Percentiles rank a stretch among this genome's conserved stretches.
Evolutionary conservation across 2,888 invertebrate species (phyloP).

Genomic region (Drosophila infuscata): DNA sequence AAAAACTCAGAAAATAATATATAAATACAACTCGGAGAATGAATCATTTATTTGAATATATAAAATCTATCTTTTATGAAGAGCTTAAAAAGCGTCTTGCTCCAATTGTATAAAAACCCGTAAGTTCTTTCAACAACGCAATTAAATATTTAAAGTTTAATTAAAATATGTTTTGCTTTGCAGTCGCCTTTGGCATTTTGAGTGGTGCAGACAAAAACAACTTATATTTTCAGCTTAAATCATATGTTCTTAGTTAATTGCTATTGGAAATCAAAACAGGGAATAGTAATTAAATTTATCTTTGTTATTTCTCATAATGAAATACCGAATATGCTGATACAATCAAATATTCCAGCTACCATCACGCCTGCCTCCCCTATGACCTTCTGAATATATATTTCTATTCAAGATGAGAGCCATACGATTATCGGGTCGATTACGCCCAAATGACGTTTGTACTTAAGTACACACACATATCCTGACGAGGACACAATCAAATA

Average conservation of each 20-base stretch:
- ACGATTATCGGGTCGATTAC: slow-evolving; percentile 21
- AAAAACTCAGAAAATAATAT: not conserved
- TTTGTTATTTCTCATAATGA: not conserved
- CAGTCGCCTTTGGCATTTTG: not conserved
- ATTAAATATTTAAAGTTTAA: not conserved
- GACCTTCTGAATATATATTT: slow-evolving; percentile 21
- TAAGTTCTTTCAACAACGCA: not conserved
- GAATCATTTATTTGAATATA: not conserved
- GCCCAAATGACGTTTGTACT: slow-evolving; percentile 34
- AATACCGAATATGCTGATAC: not conserved
- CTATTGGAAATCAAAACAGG: not conserved
- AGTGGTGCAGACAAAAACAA: not conserved
- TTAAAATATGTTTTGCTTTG: not conserved
- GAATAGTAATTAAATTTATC: not conserved
- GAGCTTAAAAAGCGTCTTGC: rapidly evolving
- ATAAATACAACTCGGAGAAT: not conserved
- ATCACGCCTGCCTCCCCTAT: slow-evolving; percentile 29
- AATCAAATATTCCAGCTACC: slow-evolving; percentile 9
- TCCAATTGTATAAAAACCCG: too few relatives aligned
- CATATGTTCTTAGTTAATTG: not conserved
- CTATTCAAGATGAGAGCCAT: slow-evolving; percentile 23
- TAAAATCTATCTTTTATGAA: not conserved
- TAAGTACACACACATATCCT: not conserved
- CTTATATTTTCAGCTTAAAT: not conserved
- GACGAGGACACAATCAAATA: slow-evolving; percentile 34